A percentile compares a stretch with the other conserved stretches of the same genome.
Evolutionary conservation across 2,113 vertebrate species (phyloP).

Genomic region (Stomatorhinus ivindoensis): DNA sequence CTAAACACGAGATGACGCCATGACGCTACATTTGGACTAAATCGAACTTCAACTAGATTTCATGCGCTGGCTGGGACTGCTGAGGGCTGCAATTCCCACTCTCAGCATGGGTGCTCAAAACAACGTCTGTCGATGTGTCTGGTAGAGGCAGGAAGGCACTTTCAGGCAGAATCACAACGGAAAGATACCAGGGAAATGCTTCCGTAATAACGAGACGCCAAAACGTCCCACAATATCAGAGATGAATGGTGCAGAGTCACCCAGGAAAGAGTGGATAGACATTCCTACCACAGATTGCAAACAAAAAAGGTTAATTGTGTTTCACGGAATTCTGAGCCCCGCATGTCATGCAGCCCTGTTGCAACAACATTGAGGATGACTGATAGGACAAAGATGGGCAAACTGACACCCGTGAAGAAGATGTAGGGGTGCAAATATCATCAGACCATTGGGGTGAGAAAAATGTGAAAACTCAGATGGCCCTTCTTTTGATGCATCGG

Average conservation of each 20-base stretch:
- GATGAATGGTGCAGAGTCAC: neutral
- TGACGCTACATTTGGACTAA: neutral
- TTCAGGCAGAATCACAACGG: neutral
- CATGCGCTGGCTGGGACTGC: neutral
- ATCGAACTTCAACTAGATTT: neutral
- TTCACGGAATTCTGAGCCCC: neutral
- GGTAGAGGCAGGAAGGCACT: neutral
- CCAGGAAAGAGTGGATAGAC: neutral
- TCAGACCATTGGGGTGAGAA: neutral
- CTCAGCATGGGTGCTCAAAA: neutral
- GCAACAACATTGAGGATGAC: no score
- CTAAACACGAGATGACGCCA: neutral
- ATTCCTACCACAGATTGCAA: neutral
- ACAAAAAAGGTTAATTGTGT: neutral
- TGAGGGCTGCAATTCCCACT: neutral
- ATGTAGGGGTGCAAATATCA: neutral
- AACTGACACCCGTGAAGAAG: neutral
- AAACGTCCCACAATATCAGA: neutral
- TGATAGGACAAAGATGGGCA: neutral
- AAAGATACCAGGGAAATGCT: neutral
- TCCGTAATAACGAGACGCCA: neutral
- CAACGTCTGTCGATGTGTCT: neutral
- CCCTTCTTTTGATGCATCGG: neutral
- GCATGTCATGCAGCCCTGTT: neutral
- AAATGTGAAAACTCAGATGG: neutral